Base-by-base conservation (phyloP, 2,888 invertebrate genomes). In the Eumerus sabulonum region DNA sequence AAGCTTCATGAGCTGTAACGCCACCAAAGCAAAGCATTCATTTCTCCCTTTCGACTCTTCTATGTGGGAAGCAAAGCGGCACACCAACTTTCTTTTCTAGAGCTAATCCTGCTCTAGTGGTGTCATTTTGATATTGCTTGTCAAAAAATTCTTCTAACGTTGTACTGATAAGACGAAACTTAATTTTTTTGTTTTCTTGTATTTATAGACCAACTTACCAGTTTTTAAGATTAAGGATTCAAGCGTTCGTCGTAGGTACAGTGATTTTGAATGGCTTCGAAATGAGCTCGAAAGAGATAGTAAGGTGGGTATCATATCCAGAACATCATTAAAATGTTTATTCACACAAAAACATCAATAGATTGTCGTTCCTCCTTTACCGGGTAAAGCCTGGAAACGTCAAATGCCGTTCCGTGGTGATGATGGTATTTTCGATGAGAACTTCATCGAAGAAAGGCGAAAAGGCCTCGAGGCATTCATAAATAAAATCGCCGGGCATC, bases 141-240 rank as follows among this genome's bases (percentile, higher is more conserved):
- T n/a, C n/a, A n/a, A n/a, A n/a, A n/a, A n/a, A n/a, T n/a, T n/a
- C n/a, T n/a, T n/a, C n/a, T n/a, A n/a, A n/a, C n/a, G n/a, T n/a
- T n/a, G n/a, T n/a, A n/a, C n/a, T n/a, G n/a, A n/a, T n/a, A n/a
- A n/a, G n/a, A n/a, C n/a, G n/a, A n/a, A n/a, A n/a, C n/a, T n/a
- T n/a, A n/a, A n/a, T n/a, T n/a, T n/a, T n/a, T n/a, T n/a, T 27
- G 3, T 27, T 27, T 27, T 27, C 27, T 27, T 27, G 2, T 27
- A 84, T 83, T 93, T 94, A 79, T 92, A 99, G 99, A 99, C 99
- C 85, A 99, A 99, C 91, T 92, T 99, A 87, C 99, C 99, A 70
- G 98, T 99, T 83, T 99, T 99, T 91, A 98, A 98, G 93, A 95
- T 98, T 73, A 99, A 99, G 91, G 99, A 99, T 90, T 99, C 98